phyloP scores from a whole-genome alignment of 2,797 vertebrate species.

The Taeniopygia guttata region DNA sequence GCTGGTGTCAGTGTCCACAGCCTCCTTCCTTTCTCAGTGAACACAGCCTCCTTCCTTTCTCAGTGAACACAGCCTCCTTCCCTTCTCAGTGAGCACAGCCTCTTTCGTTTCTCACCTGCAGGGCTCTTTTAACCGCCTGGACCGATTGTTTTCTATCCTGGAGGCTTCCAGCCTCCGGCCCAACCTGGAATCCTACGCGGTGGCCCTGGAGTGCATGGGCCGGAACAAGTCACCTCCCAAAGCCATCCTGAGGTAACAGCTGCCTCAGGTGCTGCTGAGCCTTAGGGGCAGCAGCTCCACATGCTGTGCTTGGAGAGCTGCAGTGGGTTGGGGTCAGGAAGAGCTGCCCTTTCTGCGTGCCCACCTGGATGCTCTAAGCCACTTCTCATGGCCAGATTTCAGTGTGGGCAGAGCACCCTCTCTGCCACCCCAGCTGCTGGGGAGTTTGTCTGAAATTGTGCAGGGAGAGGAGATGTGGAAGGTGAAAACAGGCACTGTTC shows the following conservation, averaged over 20 bases:
- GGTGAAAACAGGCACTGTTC: neutral
- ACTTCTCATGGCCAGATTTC: rapidly evolving
- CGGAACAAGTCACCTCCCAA: rapidly evolving
- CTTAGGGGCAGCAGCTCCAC: neutral
- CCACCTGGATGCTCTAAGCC: neutral
- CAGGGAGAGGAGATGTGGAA: neutral
- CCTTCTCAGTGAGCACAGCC: neutral
- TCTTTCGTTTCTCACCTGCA: neutral
- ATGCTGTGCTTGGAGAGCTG: neutral
- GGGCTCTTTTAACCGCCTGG: neutral
- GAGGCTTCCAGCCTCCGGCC: rapidly evolving
- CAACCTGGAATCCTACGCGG: neutral
- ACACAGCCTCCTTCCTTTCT: neutral
- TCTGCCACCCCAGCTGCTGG: neutral
- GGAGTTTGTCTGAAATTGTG: neutral
- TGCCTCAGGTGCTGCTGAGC: neutral
- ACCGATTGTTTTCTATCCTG: neutral
- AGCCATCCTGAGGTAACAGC: neutral
- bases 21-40: neutral
- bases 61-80: neutral
- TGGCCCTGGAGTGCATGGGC: slow-evolving; percentile 17
- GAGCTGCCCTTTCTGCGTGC: neutral
- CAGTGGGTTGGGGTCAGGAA: rapidly evolving
- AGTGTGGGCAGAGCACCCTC: neutral
- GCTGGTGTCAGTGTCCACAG: too few species aligned